A percentile compares a stretch with the other conserved stretches of the same genome.
Evolutionary conservation across 2,797 vertebrate species (phyloP).

Genomic region (Falco novaeseelandiae): DNA sequence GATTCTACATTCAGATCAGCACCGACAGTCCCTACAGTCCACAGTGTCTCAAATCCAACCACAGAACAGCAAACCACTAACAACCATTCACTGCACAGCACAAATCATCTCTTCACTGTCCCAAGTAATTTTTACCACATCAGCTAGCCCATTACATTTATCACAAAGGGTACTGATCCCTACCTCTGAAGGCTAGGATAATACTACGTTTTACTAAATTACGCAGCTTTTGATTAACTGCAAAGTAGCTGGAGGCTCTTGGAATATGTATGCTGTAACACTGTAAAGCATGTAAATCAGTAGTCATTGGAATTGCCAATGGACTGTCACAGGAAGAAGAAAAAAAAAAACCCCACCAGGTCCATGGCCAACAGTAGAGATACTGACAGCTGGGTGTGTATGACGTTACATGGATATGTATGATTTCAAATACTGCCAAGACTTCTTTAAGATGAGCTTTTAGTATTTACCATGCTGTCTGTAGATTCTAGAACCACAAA

Average conservation of each 20-base stretch:
- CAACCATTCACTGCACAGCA: background rate
- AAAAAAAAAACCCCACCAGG: background rate
- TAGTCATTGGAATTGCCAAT: background rate
- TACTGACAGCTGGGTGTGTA: background rate
- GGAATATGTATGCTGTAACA: background rate
- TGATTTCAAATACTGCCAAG: background rate
- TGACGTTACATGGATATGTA: background rate
- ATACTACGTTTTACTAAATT: background rate
- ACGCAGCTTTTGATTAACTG: background rate
- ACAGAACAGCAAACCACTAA: background rate
- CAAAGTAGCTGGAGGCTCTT: background rate
- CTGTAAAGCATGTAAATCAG: background rate
- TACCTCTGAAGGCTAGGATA: background rate
- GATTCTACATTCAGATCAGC: background rate
- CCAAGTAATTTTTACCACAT: background rate
- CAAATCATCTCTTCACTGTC: background rate
- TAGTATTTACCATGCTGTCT: background rate
- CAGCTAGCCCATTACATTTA: background rate
- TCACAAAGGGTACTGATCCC: background rate
- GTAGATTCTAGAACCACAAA: background rate
- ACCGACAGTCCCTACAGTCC: background rate
- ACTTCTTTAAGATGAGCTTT: background rate
- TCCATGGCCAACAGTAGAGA: background rate
- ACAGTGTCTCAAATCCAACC: background rate
- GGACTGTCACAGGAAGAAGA: background rate